Conservation (phyloP, 2,113 vertebrate species). For the Theristicus caerulescens region DNA sequence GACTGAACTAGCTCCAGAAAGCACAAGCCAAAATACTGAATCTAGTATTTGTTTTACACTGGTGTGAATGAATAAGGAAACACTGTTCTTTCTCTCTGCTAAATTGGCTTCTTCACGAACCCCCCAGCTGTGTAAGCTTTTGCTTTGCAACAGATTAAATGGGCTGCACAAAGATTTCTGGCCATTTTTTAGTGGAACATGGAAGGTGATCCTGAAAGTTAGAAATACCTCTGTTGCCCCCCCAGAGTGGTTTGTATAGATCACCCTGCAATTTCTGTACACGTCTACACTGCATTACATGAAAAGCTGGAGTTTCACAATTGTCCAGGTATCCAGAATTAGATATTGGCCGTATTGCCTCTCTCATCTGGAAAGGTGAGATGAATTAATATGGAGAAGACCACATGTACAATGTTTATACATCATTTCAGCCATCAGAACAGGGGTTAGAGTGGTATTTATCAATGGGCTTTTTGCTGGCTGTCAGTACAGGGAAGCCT, state of each 20-base stretch:
- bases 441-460: not conserved
- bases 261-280: not conserved
- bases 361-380: not conserved
- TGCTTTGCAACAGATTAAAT: not conserved
- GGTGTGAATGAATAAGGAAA: not conserved
- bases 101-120: not conserved
- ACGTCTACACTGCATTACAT: fast-evolving
- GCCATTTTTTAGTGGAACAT: not conserved
- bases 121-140: not conserved
- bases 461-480: not conserved
- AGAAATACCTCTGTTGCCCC: not conserved
- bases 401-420: too few species aligned
- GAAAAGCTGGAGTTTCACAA: not conserved
- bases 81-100: not conserved
- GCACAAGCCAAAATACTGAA: not conserved
- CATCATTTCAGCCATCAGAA: not conserved
- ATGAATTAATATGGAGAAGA: not conserved
- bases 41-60: not conserved
- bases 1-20: not conserved
- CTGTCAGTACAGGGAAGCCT: not conserved
- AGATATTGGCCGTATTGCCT: not conserved
- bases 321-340: not conserved
- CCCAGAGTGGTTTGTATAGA: not conserved
- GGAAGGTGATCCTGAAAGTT: not conserved
- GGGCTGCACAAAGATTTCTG: not conserved